Conservation (phyloP, 2,888 invertebrate genomes). For the Netelia inedita region DNA sequence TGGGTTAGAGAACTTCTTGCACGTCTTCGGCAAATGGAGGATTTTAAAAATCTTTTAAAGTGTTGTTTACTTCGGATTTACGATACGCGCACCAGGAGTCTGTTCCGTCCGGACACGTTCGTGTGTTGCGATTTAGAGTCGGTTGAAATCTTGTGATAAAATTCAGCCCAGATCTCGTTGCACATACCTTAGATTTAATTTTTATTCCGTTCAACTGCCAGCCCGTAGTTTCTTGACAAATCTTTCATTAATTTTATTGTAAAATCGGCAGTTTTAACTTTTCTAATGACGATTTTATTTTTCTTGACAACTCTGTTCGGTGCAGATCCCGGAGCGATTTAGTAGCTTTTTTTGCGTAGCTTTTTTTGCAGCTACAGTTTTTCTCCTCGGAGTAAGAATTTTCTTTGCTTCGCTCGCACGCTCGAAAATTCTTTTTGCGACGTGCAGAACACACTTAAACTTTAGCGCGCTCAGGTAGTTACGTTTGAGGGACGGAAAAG, state of each 20-base stretch:
- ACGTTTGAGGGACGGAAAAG: too few relatives aligned
- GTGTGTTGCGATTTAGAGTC: neutral
- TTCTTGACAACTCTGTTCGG: slow-evolving; percentile 28
- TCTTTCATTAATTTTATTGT: slow-evolving; percentile 10
- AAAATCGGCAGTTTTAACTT: slow-evolving; percentile 6
- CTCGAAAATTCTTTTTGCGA: too few relatives aligned
- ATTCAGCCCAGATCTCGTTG: slow-evolving; percentile 7
- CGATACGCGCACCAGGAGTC: neutral
- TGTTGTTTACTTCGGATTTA: neutral
- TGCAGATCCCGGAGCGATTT: neutral
- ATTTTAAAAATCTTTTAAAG: neutral
- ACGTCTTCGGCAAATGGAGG: neutral
- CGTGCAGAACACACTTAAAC: too few relatives aligned
- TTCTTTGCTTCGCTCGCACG: too few relatives aligned
- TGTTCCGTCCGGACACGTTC: neutral
- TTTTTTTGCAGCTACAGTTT: slow-evolving; percentile 50
- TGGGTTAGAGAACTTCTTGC: neutral
- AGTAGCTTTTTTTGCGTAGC: slow-evolving; percentile 19
- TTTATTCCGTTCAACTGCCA: neutral
- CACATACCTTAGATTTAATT: slow-evolving; percentile 9
- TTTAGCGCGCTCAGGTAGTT: too few relatives aligned
- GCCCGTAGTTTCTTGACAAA: slow-evolving; percentile 1
- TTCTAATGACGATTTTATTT: slow-evolving; percentile 41
- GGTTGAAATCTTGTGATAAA: neutral
- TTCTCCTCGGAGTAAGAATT: slow-evolving; percentile 46